Percentiles rank a stretch among this genome's conserved stretches.
Evolutionary conservation across 2,797 vertebrate species (phyloP).

Genomic region (Meriones psammophilus): DNA sequence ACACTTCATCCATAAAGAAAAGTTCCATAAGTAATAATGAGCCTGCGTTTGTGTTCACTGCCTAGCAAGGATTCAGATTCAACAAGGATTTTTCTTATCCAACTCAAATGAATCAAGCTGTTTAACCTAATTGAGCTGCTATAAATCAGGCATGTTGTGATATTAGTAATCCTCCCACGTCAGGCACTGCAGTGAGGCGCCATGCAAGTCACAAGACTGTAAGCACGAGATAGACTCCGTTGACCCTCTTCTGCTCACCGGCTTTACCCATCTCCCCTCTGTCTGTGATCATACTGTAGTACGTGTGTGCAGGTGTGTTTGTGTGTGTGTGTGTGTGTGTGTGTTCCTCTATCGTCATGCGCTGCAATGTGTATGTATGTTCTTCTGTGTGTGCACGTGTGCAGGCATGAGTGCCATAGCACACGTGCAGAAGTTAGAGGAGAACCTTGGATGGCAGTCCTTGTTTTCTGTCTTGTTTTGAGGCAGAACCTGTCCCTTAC

Average conservation of each 20-base stretch:
- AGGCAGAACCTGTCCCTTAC: too few species aligned
- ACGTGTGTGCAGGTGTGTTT: neutral
- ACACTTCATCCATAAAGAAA: constrained; percentile 83
- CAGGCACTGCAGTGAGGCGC: constrained; percentile 27
- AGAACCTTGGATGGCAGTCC: neutral
- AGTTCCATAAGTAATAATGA: constrained; percentile 80
- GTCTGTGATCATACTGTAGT: constrained; percentile 12
- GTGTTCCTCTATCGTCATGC: neutral
- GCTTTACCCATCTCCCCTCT: neutral
- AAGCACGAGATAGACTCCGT: constrained; percentile 60
- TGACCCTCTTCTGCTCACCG: constrained; percentile 10
- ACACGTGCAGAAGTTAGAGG: neutral
- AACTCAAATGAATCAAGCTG: constrained; percentile 72
- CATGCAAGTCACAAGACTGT: constrained; percentile 20
- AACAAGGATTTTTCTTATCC: constrained; percentile 78
- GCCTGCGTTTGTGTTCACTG: constrained; percentile 79
- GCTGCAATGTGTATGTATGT: neutral
- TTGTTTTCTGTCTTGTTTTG: neutral
- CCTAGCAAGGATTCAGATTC: constrained; percentile 80
- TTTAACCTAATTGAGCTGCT: constrained; percentile 73
- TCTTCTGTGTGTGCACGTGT: neutral
- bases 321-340: neutral
- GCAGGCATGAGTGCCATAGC: neutral
- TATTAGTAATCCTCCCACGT: constrained; percentile 66
- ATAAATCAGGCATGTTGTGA: constrained; percentile 66